A percentile compares a stretch with the other conserved stretches of the same genome.
These are phyloP conservation scores for Pollenia labialis DNA, from an alignment of 2,888 invertebrate species.

Conservation along the genomic window DNA sequence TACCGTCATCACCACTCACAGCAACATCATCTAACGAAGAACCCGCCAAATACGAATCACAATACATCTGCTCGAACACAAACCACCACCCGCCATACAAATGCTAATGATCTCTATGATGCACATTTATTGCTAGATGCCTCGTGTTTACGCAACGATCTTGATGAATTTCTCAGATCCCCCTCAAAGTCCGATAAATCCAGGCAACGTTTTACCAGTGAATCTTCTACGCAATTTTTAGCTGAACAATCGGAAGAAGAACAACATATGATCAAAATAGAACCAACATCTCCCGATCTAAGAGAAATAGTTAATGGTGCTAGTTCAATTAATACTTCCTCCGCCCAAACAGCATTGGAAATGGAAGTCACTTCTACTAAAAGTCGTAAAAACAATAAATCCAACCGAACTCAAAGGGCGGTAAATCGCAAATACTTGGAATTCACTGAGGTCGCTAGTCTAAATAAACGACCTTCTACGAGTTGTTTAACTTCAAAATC, in stretches of 20 bases:
- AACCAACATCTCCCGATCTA: constrained; percentile 81
- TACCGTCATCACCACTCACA: constrained; percentile 69
- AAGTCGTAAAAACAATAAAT: constrained; percentile 40
- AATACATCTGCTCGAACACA: constrained; percentile 50
- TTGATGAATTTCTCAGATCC: constrained; percentile 83
- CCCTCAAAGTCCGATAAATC: constrained; percentile 81
- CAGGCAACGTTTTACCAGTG: constrained; percentile 81
- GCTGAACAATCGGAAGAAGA: constrained; percentile 77
- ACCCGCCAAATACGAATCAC: constrained; percentile 50
- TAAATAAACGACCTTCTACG: constrained; percentile 9
- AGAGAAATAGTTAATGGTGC: constrained; percentile 79
- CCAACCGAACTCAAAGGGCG: constrained; percentile 56
- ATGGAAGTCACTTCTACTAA: constrained; percentile 34
- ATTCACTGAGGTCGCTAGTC: constrained; percentile 62
- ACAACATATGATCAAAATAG: constrained; percentile 80
- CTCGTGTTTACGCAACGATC: constrained; percentile 81
- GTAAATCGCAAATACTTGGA: constrained; percentile 78
- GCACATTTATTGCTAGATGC: constrained; percentile 81
- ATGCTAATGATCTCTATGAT: constrained; percentile 81
- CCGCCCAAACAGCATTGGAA: constrained; percentile 44
- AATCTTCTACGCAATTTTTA: constrained; percentile 80
- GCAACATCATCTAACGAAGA: constrained; percentile 49
- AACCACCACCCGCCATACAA: constrained; percentile 74
- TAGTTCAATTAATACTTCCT: constrained; percentile 74
- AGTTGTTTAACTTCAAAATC: constrained; percentile 16